A percentile compares a stretch with the other conserved stretches of the same genome.
phyloP scores from a whole-genome alignment of 2,888 invertebrate genomes.

The Rosalia funebris region DNA sequence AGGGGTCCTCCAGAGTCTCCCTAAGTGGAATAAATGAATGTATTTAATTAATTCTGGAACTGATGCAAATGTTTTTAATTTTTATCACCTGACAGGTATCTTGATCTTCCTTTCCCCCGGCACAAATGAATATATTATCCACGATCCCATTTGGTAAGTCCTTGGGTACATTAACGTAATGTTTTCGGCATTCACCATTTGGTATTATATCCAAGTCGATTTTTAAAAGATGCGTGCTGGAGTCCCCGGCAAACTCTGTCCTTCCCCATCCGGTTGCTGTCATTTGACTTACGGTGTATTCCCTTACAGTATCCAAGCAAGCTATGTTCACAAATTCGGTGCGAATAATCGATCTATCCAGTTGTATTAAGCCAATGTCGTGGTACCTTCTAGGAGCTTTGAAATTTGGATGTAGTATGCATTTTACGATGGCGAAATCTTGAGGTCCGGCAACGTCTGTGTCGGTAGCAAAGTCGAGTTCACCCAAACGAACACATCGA shows the following conservation, averaged over 20 bases:
- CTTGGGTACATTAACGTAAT: not conserved
- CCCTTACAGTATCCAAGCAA: slow-evolving; percentile 54
- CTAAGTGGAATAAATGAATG: slow-evolving; percentile 1
- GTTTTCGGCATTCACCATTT: not conserved
- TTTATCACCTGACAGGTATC: not conserved
- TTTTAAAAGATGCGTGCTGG: slow-evolving; percentile 34
- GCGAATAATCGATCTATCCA: slow-evolving; percentile 55
- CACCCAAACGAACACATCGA: slow-evolving; percentile 34
- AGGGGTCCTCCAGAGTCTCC: slow-evolving; percentile 32
- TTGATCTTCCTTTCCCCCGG: not conserved
- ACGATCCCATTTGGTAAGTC: not conserved
- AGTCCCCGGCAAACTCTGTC: slow-evolving; percentile 36
- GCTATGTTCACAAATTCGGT: slow-evolving; percentile 60
- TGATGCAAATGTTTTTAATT: not conserved
- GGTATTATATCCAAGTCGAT: not conserved
- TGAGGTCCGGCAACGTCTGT: slow-evolving; percentile 58
- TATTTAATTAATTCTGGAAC: not conserved
- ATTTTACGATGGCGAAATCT: slow-evolving; percentile 45
- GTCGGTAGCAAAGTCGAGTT: slow-evolving; percentile 30
- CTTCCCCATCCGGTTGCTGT: slow-evolving; percentile 64
- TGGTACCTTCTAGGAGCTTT: slow-evolving; percentile 59
- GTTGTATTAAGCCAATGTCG: slow-evolving; percentile 63
- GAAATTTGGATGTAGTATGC: slow-evolving; percentile 59
- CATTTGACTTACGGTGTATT: slow-evolving; percentile 37
- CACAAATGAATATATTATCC: not conserved